Evolutionary conservation across 2,113 vertebrate species (phyloP).

Genomic region (Menidia beryllina): DNA sequence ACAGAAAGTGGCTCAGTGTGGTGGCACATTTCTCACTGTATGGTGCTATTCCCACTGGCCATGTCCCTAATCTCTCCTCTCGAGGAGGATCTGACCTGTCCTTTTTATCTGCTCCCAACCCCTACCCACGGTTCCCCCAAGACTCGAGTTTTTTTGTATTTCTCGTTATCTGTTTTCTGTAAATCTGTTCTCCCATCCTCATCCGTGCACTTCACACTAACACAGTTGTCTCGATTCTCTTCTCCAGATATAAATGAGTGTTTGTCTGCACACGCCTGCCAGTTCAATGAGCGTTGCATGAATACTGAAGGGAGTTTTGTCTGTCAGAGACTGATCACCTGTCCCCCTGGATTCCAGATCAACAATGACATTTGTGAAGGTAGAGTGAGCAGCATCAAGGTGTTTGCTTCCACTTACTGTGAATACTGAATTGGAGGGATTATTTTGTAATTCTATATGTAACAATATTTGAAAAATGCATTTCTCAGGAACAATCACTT

Average conservation of each 20-base stretch:
- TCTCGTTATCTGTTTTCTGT: slow-evolving; percentile 24
- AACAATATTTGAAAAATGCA: slow-evolving; percentile 46
- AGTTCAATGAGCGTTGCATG: slow-evolving; percentile 85
- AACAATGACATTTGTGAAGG: slow-evolving; percentile 85
- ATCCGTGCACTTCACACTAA: slow-evolving; percentile 15
- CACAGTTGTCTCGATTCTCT: slow-evolving; percentile 21
- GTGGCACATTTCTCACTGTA: slow-evolving; percentile 52
- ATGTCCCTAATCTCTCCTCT: slow-evolving; percentile 38
- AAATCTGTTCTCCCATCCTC: too few relatives aligned
- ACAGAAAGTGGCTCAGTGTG: slow-evolving; percentile 15
- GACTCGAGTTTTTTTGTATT: slow-evolving; percentile 7
- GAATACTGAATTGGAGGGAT: slow-evolving; percentile 15
- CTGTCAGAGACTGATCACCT: slow-evolving; percentile 86
- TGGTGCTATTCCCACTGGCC: slow-evolving; percentile 39
- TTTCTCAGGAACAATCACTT: slow-evolving; percentile 44
- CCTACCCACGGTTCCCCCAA: slow-evolving; percentile 6
- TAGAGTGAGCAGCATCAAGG: slow-evolving; percentile 53
- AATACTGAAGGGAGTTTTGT: slow-evolving; percentile 88
- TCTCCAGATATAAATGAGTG: slow-evolving; percentile 90
- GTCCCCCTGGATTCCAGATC: slow-evolving; percentile 83
- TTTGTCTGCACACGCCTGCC: slow-evolving; percentile 85
- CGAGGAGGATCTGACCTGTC: slow-evolving; percentile 34
- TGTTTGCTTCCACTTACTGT: slow-evolving; percentile 16
- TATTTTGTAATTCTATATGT: slow-evolving; percentile 8
- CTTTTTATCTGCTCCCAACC: slow-evolving; percentile 33